phyloP scores from a whole-genome alignment of 2,888 invertebrate genomes.

The Apotomis turbidana region DNA sequence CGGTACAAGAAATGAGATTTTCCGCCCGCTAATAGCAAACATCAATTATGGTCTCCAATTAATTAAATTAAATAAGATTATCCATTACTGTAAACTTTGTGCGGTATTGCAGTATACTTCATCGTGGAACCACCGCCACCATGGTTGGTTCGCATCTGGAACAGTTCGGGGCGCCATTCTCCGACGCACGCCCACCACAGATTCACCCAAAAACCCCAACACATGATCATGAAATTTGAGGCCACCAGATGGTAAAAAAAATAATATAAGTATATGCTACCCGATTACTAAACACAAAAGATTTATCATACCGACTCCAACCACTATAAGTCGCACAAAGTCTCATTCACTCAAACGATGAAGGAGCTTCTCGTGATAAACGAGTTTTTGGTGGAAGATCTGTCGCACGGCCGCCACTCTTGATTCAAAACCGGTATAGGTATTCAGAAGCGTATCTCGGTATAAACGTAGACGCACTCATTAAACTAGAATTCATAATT shows the following conservation, averaged over 20 bases:
- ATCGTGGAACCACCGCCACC: constrained; percentile 8
- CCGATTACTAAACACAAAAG: constrained; percentile 7
- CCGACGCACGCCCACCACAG: not conserved
- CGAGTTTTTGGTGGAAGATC: not conserved
- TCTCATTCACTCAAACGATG: not conserved
- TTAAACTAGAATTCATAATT: not conserved
- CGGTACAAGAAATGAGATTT: too few species aligned
- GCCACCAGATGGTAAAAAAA: not conserved
- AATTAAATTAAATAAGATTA: not conserved
- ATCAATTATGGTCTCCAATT: not conserved
- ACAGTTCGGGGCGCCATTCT: not conserved
- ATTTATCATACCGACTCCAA: constrained; percentile 6
- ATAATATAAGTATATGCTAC: not conserved
- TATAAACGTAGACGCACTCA: not conserved
- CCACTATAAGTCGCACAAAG: not conserved
- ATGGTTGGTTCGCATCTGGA: not conserved
- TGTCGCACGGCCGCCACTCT: not conserved
- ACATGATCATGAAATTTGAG: not conserved
- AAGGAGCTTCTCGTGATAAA: not conserved
- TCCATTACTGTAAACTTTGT: constrained; percentile 28
- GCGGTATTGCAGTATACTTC: constrained; percentile 49
- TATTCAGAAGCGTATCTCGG: too few species aligned
- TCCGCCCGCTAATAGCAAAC: not conserved
- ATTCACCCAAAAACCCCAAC: not conserved
- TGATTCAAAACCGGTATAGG: not conserved